These are phyloP conservation scores for Rhinopomastus cyanomelas DNA, from an alignment of 2,113 vertebrate genomes.

Conservation along the genomic window DNA sequence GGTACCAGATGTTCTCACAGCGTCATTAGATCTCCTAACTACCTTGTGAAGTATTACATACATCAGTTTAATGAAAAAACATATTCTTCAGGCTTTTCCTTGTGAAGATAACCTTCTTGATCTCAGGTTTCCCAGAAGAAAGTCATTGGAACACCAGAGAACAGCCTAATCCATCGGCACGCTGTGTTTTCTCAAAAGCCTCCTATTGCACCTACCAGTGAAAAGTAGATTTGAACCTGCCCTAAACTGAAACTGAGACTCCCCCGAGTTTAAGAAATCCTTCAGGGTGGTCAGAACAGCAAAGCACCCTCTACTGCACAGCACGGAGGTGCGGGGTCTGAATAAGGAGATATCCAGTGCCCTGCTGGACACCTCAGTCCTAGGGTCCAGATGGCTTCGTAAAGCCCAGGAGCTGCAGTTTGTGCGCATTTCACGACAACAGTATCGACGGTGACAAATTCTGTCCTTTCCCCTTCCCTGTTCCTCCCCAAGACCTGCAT, in stretches of 20 bases:
- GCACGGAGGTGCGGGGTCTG: rapidly evolving
- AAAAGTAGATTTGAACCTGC: not conserved
- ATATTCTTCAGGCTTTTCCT: not conserved
- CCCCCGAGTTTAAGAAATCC: not conserved
- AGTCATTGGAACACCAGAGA: not conserved
- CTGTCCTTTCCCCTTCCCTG: not conserved
- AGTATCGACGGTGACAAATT: not conserved
- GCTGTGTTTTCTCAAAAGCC: not conserved
- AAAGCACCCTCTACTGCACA: not conserved
- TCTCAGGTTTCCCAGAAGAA: not conserved
- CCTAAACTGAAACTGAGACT: not conserved
- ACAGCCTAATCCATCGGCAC: not conserved
- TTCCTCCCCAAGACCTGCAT: rapidly evolving
- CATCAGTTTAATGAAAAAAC: not conserved
- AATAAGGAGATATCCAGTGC: rapidly evolving
- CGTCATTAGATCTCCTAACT: not conserved
- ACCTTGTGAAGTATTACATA: not conserved
- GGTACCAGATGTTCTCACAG: not conserved
- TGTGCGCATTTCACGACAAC: not conserved
- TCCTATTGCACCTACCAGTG: not conserved
- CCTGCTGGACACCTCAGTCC: not conserved
- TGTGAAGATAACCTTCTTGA: not conserved
- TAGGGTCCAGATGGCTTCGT: not conserved
- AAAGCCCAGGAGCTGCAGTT: not conserved
- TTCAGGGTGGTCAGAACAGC: no score